A percentile compares a stretch with the other conserved stretches of the same genome.
Evolutionary conservation across 2,888 invertebrate species (phyloP).

Genomic region (Drosophila kuntzei): DNA sequence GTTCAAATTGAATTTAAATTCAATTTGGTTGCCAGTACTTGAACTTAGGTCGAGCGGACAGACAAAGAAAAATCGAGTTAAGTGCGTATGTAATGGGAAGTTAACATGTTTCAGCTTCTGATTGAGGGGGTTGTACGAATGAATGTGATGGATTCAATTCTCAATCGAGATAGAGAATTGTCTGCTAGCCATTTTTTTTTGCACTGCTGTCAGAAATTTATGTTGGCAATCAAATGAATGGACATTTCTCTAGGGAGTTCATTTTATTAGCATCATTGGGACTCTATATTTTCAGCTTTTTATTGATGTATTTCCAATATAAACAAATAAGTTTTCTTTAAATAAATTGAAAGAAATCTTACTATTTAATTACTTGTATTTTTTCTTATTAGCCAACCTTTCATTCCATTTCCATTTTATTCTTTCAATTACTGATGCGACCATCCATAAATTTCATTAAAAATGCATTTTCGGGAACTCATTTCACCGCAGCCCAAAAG

Average conservation of each 20-base stretch:
- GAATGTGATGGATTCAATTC: conserved; percentile 5
- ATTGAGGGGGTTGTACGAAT: not conserved
- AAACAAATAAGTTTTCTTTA: not conserved
- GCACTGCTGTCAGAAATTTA: conserved; percentile 9
- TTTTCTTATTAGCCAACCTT: not conserved
- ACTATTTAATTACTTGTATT: no score
- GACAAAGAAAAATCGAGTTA: conserved; percentile 61
- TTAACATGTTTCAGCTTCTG: conserved; percentile 32
- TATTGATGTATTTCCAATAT: not conserved
- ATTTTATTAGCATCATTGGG: conserved; percentile 9
- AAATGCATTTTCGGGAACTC: conserved; percentile 64
- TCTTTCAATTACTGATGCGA: conserved; percentile 58
- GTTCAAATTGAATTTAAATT: conserved; percentile 85
- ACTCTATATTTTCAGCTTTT: conserved; percentile 2
- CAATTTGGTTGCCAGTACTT: conserved; percentile 79
- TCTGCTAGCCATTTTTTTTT: conserved; percentile 12
- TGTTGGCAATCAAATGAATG: conserved; percentile 7
- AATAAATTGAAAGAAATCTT: not conserved
- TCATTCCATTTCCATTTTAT: conserved; percentile 25
- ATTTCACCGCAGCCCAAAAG: conserved; percentile 17
- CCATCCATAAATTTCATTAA: conserved; percentile 74
- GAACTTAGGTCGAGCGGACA: conserved; percentile 56
- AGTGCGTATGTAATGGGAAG: conserved; percentile 71
- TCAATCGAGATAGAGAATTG: not conserved
- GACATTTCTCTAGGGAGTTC: conserved; percentile 17